phyloP scores from a whole-genome alignment of 2,797 vertebrate species.

The Chanos chanos region DNA sequence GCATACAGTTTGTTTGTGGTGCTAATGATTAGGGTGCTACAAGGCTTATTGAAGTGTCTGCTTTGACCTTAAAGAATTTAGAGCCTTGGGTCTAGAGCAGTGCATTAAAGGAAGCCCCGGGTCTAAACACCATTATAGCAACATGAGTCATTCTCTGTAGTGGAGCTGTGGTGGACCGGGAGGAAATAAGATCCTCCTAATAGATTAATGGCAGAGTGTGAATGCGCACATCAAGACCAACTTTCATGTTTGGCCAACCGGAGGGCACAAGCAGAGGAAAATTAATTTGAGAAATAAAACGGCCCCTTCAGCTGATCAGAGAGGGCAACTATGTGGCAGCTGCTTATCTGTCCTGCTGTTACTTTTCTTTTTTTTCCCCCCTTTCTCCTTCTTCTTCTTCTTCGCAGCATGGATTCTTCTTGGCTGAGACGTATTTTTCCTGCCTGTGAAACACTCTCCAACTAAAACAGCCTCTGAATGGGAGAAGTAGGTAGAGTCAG shows the following conservation, averaged over 20 bases:
- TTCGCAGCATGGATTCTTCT: slow-evolving; percentile 11
- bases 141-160: slow-evolving; percentile 55
- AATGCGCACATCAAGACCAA: slow-evolving; percentile 63
- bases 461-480: background rate
- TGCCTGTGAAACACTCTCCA: background rate
- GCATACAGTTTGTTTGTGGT: slow-evolving; percentile 43
- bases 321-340: slow-evolving; percentile 64
- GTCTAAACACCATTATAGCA: slow-evolving; percentile 56
- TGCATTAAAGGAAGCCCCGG: slow-evolving; percentile 54
- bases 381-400: slow-evolving; percentile 3
- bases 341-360: slow-evolving; percentile 35
- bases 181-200: slow-evolving; percentile 69
- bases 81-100: slow-evolving; percentile 44
- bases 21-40: slow-evolving; percentile 47
- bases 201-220: slow-evolving; percentile 70
- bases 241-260: slow-evolving; percentile 75
- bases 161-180: slow-evolving; percentile 59
- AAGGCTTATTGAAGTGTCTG: slow-evolving; percentile 48
- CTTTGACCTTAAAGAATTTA: slow-evolving; percentile 57
- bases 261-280: slow-evolving; percentile 70
- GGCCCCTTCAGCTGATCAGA: slow-evolving; percentile 64
- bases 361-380: slow-evolving; percentile 30
- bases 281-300: slow-evolving; percentile 74
- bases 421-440: slow-evolving; percentile 5
- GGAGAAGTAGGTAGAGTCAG: slow-evolving; percentile 19